Conservation (phyloP, 2,888 invertebrate genomes). For the Incurvaria masculella region DNA sequence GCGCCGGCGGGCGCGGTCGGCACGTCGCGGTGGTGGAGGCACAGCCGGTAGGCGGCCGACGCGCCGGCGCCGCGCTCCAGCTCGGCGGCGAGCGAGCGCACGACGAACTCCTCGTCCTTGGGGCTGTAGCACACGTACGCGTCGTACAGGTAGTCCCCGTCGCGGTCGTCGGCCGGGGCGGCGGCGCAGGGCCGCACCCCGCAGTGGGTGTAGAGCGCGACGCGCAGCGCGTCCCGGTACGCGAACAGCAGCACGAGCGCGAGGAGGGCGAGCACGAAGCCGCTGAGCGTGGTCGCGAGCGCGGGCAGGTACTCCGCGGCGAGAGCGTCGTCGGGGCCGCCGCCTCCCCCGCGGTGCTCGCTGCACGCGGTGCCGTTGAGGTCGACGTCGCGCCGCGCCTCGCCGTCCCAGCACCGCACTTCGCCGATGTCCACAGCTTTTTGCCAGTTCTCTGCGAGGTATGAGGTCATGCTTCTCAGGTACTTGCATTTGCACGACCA, state of each 20-base stretch:
- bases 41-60: conserved; percentile 75
- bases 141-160: conserved; percentile 86
- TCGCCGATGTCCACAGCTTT: conserved; percentile 72
- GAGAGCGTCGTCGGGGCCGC: conserved; percentile 77
- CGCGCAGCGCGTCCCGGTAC: conserved; percentile 81
- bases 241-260: conserved; percentile 77
- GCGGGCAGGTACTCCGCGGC: conserved; percentile 80
- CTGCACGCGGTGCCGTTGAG: conserved; percentile 83
- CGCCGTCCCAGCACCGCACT: conserved; percentile 74
- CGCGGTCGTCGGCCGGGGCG: conserved; percentile 67
- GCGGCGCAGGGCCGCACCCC: conserved; percentile 78
- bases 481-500: conserved; percentile 93
- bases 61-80: conserved; percentile 78
- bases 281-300: conserved; percentile 73
- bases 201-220: conserved; percentile 87
- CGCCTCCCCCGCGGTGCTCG: conserved; percentile 77
- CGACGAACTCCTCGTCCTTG: conserved; percentile 87
- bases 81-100: conserved; percentile 80
- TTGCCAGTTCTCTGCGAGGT: conserved; percentile 75
- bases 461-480: conserved; percentile 76
- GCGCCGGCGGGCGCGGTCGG: conserved; percentile 68
- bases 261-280: conserved; percentile 74
- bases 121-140: conserved; percentile 92
- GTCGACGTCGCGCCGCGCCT: conserved; percentile 69
- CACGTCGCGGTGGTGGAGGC: conserved; percentile 85